Percentiles rank a stretch among this genome's conserved stretches.
These are phyloP conservation scores for Euura lappo DNA, from an alignment of 1,140 invertebrate genomes.

Conservation along the genomic window DNA sequence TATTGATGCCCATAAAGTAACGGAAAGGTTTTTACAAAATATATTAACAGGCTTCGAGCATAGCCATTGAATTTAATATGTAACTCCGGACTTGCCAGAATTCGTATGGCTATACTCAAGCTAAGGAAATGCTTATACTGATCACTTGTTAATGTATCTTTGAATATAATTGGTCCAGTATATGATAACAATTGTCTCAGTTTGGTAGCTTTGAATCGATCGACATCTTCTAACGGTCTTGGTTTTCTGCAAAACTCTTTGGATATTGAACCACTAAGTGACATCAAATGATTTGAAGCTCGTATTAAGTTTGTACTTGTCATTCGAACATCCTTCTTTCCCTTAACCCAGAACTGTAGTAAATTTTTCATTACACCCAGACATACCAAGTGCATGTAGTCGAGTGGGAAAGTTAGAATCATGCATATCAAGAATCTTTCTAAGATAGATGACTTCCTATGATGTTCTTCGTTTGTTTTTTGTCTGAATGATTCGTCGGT, in stretches of 20 bases:
- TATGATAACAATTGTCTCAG: no score
- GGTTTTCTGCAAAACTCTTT: no score
- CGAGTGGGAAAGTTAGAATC: slow-evolving; percentile 31
- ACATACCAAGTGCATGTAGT: slow-evolving; percentile 40
- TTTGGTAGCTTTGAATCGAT: no score
- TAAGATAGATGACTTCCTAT: slow-evolving; percentile 21
- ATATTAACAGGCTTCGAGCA: slow-evolving; percentile 17
- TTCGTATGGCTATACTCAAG: slow-evolving; percentile 18
- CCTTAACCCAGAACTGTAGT: slow-evolving; percentile 26
- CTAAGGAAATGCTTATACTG: slow-evolving; percentile 18
- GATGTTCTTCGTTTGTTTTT: slow-evolving; percentile 22
- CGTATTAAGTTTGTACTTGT: not conserved
- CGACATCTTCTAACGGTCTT: no score
- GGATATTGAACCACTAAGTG: not conserved
- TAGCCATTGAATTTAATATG: slow-evolving; percentile 25
- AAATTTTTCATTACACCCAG: slow-evolving; percentile 36
- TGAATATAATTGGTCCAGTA: no score
- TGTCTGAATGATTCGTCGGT: slow-evolving; percentile 23
- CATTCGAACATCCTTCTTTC: slow-evolving; percentile 20
- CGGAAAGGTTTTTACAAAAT: slow-evolving; percentile 19
- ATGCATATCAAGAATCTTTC: slow-evolving; percentile 28
- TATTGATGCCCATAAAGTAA: slow-evolving; percentile 20
- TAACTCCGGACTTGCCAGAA: slow-evolving; percentile 23
- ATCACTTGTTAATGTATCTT: not conserved
- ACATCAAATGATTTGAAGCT: not conserved